These are phyloP conservation scores for Blennius ocellaris DNA, from an alignment of 2,113 vertebrate species.

Conservation along the genomic window DNA sequence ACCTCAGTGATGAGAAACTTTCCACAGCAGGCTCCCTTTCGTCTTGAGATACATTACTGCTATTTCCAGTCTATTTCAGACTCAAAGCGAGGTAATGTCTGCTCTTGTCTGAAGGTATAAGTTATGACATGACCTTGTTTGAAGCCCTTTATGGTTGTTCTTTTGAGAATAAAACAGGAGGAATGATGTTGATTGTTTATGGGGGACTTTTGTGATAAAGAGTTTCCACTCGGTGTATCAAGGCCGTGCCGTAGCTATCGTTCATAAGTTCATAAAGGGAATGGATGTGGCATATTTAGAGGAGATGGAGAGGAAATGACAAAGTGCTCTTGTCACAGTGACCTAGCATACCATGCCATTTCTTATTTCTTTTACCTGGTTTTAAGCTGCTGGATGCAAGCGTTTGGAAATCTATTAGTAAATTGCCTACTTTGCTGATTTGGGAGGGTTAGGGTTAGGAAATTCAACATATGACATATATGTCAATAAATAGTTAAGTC, in stretches of 20 bases:
- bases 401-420: not conserved
- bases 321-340: not conserved
- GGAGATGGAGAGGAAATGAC: not conserved
- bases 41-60: too few relatives aligned
- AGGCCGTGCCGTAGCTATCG: constrained; percentile 32
- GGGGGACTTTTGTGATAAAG: constrained; percentile 39
- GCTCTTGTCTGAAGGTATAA: not conserved
- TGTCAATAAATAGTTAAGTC: too few relatives aligned
- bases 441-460: too few relatives aligned
- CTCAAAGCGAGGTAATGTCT: too few relatives aligned
- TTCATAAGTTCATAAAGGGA: constrained; percentile 36
- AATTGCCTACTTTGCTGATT: not conserved
- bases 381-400: not conserved
- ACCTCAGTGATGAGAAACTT: too few relatives aligned
- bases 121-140: constrained; percentile 14
- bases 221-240: constrained; percentile 1
- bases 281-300: constrained; percentile 45
- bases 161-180: not conserved
- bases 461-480: not conserved
- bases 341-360: not conserved
- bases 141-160: constrained; percentile 14
- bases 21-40: too few relatives aligned
- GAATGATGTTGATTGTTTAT: constrained; percentile 6
- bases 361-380: not conserved
- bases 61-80: too few relatives aligned